A percentile compares a stretch with the other conserved stretches of the same genome.
These are phyloP conservation scores for Gadopsis marmoratus DNA, from an alignment of 2,797 vertebrate species.

Conservation along the genomic window DNA sequence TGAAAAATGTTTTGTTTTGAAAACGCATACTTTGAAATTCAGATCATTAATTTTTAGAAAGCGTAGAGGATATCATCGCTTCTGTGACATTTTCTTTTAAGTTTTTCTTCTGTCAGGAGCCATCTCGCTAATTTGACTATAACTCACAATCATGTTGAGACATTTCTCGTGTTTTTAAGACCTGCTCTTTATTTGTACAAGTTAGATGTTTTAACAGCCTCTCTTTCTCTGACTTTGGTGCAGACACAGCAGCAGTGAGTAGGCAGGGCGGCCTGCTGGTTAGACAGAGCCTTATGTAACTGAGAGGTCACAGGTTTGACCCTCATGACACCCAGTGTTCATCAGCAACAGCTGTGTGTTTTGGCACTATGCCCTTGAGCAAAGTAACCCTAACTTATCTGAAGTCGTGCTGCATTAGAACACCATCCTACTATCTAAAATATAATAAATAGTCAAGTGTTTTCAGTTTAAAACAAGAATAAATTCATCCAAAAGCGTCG, in stretches of 20 bases:
- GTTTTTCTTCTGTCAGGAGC: slow-evolving; percentile 11
- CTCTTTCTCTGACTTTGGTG: slow-evolving; percentile 46
- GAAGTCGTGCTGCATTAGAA: slow-evolving; percentile 19
- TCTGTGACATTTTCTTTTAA: slow-evolving; percentile 21
- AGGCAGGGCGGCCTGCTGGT: slow-evolving; percentile 52
- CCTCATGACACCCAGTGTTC: slow-evolving; percentile 24
- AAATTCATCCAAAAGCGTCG: slow-evolving; percentile 21
- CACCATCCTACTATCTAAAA: not conserved
- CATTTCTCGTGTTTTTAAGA: slow-evolving; percentile 12
- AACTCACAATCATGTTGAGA: slow-evolving; percentile 7
- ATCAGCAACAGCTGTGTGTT: slow-evolving; percentile 55
- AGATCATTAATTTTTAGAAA: slow-evolving; percentile 3
- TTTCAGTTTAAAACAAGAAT: slow-evolving; percentile 14
- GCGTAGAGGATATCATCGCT: slow-evolving; percentile 2
- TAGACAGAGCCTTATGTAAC: slow-evolving; percentile 52
- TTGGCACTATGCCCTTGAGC: slow-evolving; percentile 53
- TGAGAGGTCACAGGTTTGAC: slow-evolving; percentile 53
- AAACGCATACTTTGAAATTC: not conserved
- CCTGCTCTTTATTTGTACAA: slow-evolving; percentile 24
- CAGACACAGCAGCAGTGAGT: slow-evolving; percentile 45
- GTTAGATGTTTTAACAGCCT: slow-evolving; percentile 41
- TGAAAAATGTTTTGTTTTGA: slow-evolving; percentile 26
- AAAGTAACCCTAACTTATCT: slow-evolving; percentile 42
- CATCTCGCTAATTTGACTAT: slow-evolving; percentile 29
- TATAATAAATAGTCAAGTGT: not conserved